Base-by-base conservation (phyloP, 2,888 invertebrate species). In the Drosophila lutescens region DNA sequence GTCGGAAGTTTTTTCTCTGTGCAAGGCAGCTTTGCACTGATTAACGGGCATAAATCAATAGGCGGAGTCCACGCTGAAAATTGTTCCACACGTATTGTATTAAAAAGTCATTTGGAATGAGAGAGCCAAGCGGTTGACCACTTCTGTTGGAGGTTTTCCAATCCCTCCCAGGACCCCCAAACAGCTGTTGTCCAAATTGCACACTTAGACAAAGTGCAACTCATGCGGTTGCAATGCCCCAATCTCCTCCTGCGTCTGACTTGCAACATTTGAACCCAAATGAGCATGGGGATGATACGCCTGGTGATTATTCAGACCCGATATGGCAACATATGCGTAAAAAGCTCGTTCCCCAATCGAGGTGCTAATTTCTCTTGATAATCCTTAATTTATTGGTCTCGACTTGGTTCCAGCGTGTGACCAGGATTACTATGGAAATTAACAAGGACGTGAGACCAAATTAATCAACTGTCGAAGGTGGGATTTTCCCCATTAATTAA, bases 151-250 rank as follows among this genome's bases (percentile, higher is more conserved):
- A 17, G 41, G 23, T n/a, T 49, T 26, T 34, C 34, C 17, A 26
- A 40, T 34, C 41, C 62, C 13, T 6, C n/a, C 32, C 26, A 7
- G 46, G 32, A 20, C 44, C 44, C 66, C 46, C 55, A 20, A 40
- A 63, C 67, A 66, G 38, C 23, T 54, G 67, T 17, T 38, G 68
- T 32, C 55, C 71, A 34, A 61, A 34, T n/a, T 47, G 55, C 65
- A 66, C 75, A 85, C 74, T 71, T 79, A 49, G 77, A 67, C 77
- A 72, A 84, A 85, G 73, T 84, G 86, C 80, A 84, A 85, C 78
- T 84, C 86, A 80, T 88, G 78, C 73, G 83, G 86, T 85, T 71
- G 72, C 36, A 57, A 51, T 40, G 23, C 41, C 43, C 43, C 68
- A 34, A 44, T 23, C 32, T 36, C n/a, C 2, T 12, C 26, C 7